Base-by-base conservation (phyloP, 2,797 vertebrate genomes). In the Sebastiscus tertius region DNA sequence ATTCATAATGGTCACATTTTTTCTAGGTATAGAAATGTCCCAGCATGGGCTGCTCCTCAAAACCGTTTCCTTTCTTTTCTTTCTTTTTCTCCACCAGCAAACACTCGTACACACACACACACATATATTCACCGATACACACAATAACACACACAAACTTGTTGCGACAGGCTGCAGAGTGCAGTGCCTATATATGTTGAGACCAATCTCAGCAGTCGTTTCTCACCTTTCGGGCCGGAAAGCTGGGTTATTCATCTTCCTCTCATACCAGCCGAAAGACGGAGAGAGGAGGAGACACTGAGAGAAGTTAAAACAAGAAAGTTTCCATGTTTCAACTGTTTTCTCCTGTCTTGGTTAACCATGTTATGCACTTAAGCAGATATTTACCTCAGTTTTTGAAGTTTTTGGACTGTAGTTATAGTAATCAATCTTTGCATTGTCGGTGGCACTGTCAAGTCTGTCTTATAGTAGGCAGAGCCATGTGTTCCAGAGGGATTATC, bases 221-320 rank as follows among this genome's bases (percentile, higher is more conserved):
- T 86, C 54, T 87, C 80, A 85, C 62, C 65, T 82, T 54, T 87
- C 34, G 5, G 31, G 42, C 33, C 8, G 4, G 59, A 77, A 58
- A 34, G 31, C 49, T 10, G 8, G 5, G 70, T 70, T 56, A 77
- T 89, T 73, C 56, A 71, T 91, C 84, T 77, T 90, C 67, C 73
- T 83, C 55, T 73, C 58, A 58, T 7, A 66, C 3, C 36, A 46
- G 54, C 56, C 39, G 18, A 54, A 31, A 64, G 31, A 69, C 16
- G 39, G 11, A 55, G 4, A 75, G 42, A 80, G 29, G 59, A 63
- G 46, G 33, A 65, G 16, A 56, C 49, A 29, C 26, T 46, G 39
- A 13, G 39, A 13, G 27, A 18, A 68, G 7, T 18, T 31, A 0
- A 42, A 65, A 71, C 7, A n/a, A n/a, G 5, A 75, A 54, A 29